These are phyloP conservation scores for Trematomus loennbergii DNA, from an alignment of 2,113 vertebrate species.

Conservation along the genomic window DNA sequence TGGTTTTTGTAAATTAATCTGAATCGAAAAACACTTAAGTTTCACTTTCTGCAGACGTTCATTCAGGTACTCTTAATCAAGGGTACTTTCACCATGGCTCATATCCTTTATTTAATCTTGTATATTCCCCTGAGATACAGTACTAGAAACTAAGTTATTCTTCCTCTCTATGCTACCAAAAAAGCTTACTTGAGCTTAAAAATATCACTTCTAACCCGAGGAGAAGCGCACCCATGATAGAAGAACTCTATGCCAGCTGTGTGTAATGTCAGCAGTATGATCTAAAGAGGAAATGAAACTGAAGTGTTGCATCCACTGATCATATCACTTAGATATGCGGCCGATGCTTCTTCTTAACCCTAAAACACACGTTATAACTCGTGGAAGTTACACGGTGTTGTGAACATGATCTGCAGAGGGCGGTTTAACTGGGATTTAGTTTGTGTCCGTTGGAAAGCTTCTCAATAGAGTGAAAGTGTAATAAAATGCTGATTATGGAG, in stretches of 20 bases:
- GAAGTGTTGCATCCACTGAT: background rate
- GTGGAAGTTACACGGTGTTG: background rate
- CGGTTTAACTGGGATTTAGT: background rate
- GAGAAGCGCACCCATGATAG: background rate
- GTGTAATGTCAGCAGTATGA: background rate
- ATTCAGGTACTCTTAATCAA: too few species aligned
- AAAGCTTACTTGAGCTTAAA: background rate
- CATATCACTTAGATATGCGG: background rate
- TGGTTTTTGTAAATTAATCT: too few species aligned
- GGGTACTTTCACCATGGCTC: too few species aligned
- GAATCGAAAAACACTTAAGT: too few species aligned
- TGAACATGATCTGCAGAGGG: conserved; percentile 14
- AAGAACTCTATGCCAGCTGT: background rate
- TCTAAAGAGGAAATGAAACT: conserved; percentile 1
- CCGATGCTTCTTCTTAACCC: background rate
- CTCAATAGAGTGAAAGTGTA: conserved; percentile 8
- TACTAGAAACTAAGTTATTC: background rate
- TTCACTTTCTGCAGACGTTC: too few species aligned
- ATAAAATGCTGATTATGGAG: background rate
- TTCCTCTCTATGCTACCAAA: background rate
- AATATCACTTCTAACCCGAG: background rate
- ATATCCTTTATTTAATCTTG: background rate
- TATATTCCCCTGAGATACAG: background rate
- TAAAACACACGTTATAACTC: background rate
- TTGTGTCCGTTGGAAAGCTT: conserved; percentile 29